Conservation (phyloP, 1,140 invertebrate species). For the Bombus fervidus region DNA sequence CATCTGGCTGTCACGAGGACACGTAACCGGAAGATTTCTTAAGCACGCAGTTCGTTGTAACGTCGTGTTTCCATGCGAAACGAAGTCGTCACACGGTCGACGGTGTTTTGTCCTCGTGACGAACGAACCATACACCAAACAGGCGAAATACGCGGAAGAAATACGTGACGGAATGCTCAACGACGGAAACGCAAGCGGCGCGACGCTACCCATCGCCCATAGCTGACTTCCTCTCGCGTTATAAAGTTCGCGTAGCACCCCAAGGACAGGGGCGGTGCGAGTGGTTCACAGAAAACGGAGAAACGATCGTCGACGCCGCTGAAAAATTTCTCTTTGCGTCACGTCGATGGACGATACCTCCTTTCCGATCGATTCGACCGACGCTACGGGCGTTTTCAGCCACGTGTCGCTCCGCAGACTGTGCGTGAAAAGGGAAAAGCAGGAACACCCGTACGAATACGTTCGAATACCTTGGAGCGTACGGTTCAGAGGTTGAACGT, state of each 20-base stretch:
- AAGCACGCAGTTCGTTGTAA: neutral
- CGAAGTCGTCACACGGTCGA: neutral
- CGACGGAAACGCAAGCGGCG: neutral
- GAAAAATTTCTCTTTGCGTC: constrained; percentile 40
- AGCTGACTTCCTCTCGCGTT: constrained; percentile 34
- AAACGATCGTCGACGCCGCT: constrained; percentile 25
- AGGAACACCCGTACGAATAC: too few relatives aligned
- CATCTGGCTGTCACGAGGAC: too few relatives aligned
- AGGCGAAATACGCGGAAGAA: constrained; percentile 39
- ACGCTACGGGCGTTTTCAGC: neutral
- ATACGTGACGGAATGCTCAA: constrained; percentile 44
- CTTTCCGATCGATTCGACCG: constrained; percentile 39
- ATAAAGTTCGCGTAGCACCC: constrained; percentile 53
- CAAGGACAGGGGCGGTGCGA: neutral
- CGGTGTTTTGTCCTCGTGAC: constrained; percentile 31
- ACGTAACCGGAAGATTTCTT: neutral
- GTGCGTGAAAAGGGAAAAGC: too few relatives aligned
- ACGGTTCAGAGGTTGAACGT: too few relatives aligned
- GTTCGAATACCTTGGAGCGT: too few relatives aligned
- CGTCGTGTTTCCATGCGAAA: constrained; percentile 12
- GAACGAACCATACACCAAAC: constrained; percentile 15
- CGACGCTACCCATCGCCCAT: constrained; percentile 4
- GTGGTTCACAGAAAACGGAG: constrained; percentile 9
- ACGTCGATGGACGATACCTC: constrained; percentile 17
- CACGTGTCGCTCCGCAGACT: constrained; percentile 7